These are phyloP conservation scores for Andrena haemorrhoa DNA, from an alignment of 2,888 invertebrate genomes.

Conservation along the genomic window DNA sequence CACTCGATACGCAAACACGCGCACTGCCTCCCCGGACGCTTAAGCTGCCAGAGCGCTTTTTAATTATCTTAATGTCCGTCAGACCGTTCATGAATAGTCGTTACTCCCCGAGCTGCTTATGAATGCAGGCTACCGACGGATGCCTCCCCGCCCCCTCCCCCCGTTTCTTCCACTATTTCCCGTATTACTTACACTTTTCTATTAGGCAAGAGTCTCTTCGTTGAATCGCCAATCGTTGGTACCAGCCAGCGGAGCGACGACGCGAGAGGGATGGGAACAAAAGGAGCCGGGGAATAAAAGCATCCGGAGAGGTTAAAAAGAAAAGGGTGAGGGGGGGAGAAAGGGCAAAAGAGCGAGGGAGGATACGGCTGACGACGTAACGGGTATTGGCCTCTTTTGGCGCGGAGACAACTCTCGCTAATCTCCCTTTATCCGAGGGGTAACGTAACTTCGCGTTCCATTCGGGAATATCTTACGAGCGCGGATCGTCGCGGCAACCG, in stretches of 20 bases:
- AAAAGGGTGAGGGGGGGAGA: conserved; percentile 16
- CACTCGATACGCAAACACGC: neutral
- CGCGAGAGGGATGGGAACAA: conserved; percentile 3
- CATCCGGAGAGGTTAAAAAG: conserved; percentile 9
- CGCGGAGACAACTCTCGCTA: conserved; percentile 78
- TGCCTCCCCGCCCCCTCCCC: neutral
- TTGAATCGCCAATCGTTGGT: conserved; percentile 32
- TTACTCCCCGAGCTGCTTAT: conserved; percentile 7
- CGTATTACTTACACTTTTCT: conserved; percentile 38
- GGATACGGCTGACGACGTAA: conserved; percentile 61
- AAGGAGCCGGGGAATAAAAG: conserved; percentile 22
- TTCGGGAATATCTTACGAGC: conserved; percentile 75
- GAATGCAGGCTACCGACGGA: conserved; percentile 17
- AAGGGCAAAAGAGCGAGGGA: conserved; percentile 51
- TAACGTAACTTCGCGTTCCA: conserved; percentile 75
- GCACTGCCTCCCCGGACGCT: neutral
- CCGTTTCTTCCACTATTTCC: neutral
- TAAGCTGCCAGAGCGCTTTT: neutral
- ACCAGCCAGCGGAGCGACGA: conserved; percentile 29
- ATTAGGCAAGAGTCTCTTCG: conserved; percentile 14
- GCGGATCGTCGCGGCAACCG: conserved; percentile 74
- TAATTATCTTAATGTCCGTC: conserved; percentile 18
- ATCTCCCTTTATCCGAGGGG: conserved; percentile 74
- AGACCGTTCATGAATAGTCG: conserved; percentile 7
- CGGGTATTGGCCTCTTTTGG: conserved; percentile 78